Conservation (phyloP, 1,140 invertebrate genomes). For the roundworm (Caenorhabditis elegans) region DNA sequence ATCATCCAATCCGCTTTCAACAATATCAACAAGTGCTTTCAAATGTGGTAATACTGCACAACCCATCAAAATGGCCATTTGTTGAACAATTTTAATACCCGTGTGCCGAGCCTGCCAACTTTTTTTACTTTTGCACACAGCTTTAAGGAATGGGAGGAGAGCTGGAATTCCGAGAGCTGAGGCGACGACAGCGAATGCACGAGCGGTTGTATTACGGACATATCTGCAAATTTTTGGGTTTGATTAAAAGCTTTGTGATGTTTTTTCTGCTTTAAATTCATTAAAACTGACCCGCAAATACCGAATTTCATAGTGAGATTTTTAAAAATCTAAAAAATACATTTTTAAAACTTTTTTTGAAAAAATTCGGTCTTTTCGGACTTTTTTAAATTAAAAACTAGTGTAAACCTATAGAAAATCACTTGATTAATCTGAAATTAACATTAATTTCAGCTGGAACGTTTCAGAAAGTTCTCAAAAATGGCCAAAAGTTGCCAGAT, state of each 20-base stretch:
- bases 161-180: slow-evolving; percentile 97
- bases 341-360: too few relatives aligned
- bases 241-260: too few relatives aligned
- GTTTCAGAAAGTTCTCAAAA: neutral
- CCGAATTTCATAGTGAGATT: too few relatives aligned
- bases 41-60: slow-evolving; percentile 98
- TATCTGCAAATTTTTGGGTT: too few relatives aligned
- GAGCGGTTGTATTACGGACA: slow-evolving; percentile 95
- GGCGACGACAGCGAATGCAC: slow-evolving; percentile 98
- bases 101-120: slow-evolving; percentile 99
- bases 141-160: slow-evolving; percentile 94
- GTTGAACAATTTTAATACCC: slow-evolving; percentile 99
- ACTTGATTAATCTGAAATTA: too few relatives aligned
- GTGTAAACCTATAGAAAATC: too few relatives aligned
- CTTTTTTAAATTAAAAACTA: too few relatives aligned
- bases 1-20: slow-evolving; percentile 84
- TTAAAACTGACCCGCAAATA: too few relatives aligned
- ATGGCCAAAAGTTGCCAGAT: neutral
- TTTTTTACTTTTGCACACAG: slow-evolving; percentile 98
- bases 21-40: slow-evolving; percentile 96
- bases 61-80: slow-evolving; percentile 99
- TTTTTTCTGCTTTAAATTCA: too few relatives aligned
- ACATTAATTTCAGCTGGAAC: too few relatives aligned
- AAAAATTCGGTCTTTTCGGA: too few relatives aligned
- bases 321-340: too few relatives aligned